Conservation (phyloP, 2,888 invertebrate species). For the Limulus polyphemus region DNA sequence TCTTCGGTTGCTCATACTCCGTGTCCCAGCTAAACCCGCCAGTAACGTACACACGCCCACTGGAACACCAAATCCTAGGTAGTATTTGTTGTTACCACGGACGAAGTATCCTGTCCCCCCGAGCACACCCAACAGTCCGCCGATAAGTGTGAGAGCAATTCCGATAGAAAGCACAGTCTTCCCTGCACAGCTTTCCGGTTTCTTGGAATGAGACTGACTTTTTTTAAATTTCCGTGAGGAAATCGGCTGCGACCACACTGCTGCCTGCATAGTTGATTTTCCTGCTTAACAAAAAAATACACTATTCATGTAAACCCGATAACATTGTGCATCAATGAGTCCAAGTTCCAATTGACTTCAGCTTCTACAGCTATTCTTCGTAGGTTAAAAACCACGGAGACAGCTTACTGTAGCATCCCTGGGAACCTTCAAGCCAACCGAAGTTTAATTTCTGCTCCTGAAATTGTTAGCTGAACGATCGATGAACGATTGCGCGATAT, state of each 20-base stretch:
- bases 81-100: constrained; percentile 5
- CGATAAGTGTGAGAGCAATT: constrained; percentile 2
- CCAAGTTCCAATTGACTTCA: no score
- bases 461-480: no score
- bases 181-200: constrained; percentile 4
- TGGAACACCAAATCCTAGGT: constrained; percentile 3
- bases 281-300: no score
- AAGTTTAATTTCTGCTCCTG: no score
- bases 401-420: no score
- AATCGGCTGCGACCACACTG: constrained; percentile 8
- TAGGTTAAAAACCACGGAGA: no score
- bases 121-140: constrained; percentile 6
- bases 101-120: constrained; percentile 7
- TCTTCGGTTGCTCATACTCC: background rate
- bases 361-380: no score
- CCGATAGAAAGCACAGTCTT: constrained; percentile 5
- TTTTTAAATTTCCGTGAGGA: background rate
- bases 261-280: constrained; percentile 1
- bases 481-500: no score
- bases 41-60: constrained; percentile 2
- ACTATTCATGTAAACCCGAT: no score
- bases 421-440: no score
- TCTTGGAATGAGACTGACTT: constrained; percentile 1
- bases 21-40: constrained; percentile 4
- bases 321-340: no score